Percentiles rank a stretch among this genome's conserved stretches.
phyloP scores from a whole-genome alignment of 2,113 vertebrate genomes.

The Hippopotamus amphibius region DNA sequence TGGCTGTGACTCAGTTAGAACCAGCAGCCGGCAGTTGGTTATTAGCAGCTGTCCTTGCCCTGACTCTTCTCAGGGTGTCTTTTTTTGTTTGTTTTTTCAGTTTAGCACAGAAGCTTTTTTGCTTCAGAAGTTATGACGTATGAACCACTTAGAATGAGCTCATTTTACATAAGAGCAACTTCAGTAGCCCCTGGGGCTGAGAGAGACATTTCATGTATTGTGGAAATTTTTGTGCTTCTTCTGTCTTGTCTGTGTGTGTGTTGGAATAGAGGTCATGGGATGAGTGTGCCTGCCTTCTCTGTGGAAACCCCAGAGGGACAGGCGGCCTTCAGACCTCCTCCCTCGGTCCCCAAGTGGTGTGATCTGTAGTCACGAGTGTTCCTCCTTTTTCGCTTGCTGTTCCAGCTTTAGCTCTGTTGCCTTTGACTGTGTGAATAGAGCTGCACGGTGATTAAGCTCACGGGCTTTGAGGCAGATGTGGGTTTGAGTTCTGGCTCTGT shows the following conservation, averaged over 20 bases:
- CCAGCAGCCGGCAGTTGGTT: background rate
- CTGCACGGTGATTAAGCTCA: background rate
- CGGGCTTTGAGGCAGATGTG: background rate
- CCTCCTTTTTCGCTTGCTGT: background rate
- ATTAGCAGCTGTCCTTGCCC: background rate
- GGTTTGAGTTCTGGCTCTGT: background rate
- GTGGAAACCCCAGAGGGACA: background rate
- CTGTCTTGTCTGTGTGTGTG: background rate
- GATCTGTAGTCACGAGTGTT: background rate
- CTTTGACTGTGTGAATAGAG: background rate
- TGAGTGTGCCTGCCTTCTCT: background rate
- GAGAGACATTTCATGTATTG: background rate
- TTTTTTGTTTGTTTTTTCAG: constrained; percentile 48
- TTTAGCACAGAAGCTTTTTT: constrained; percentile 51
- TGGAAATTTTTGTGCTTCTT: background rate
- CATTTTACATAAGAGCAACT: constrained; percentile 9
- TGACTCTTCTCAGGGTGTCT: constrained; percentile 30
- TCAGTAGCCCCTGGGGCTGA: background rate
- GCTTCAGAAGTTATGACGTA: background rate
- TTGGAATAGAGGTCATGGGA: background rate
- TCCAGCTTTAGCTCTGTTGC: background rate
- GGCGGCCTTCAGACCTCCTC: background rate
- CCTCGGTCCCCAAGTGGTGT: background rate
- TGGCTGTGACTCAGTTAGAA: constrained; percentile 12
- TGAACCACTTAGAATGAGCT: constrained; percentile 39